phyloP scores from a whole-genome alignment of 2,113 vertebrate genomes.

The Pteronura brasiliensis region DNA sequence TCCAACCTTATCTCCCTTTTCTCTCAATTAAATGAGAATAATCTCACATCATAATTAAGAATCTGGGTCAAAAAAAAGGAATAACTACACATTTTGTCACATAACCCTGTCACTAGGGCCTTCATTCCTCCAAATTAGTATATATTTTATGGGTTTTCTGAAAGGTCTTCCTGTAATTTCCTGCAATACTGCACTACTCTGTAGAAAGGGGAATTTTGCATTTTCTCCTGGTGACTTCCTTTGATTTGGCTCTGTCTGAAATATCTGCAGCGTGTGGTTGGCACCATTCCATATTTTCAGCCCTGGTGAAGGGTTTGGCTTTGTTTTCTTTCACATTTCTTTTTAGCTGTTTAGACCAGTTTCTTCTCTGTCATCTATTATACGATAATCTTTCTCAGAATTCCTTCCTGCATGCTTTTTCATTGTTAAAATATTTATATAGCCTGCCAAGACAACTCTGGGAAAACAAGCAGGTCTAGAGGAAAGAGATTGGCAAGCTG shows the following conservation, averaged over 20 bases:
- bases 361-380: neutral
- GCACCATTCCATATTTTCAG: neutral
- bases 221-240: neutral
- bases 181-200: neutral
- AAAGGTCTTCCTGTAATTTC: neutral
- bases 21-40: neutral
- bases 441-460: neutral
- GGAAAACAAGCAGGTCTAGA: slow-evolving; percentile 36
- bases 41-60: neutral
- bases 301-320: neutral
- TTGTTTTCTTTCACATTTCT: neutral
- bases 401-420: neutral
- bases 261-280: neutral
- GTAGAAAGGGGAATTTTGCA: neutral
- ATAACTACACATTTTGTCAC: neutral
- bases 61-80: neutral
- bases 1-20: neutral
- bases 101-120: neutral
- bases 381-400: neutral
- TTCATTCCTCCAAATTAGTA: neutral
- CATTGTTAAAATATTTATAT: slow-evolving; percentile 24
- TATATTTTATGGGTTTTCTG: neutral
- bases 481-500: slow-evolving; percentile 18
- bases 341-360: neutral
- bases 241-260: neutral